phyloP scores from a whole-genome alignment of 2,888 invertebrate genomes.

The Balanococcus diminutus region DNA sequence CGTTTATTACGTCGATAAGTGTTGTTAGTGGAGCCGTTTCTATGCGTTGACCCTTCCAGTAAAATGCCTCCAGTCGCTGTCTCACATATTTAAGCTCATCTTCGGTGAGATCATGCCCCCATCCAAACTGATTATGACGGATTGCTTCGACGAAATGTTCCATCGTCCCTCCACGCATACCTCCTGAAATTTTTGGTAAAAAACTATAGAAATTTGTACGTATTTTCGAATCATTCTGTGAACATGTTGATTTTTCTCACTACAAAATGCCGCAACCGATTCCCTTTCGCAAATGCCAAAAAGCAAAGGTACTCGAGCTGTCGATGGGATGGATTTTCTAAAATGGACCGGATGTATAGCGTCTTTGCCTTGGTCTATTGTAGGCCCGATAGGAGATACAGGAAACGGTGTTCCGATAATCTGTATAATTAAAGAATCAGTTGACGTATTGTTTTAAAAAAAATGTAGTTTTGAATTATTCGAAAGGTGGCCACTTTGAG shows the following conservation, averaged over 20 bases:
- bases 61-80: neutral
- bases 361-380: neutral
- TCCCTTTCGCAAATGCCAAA: slow-evolving; percentile 14
- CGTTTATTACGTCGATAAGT: neutral
- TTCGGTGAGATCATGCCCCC: neutral
- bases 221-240: too few species aligned
- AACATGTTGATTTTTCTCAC: neutral
- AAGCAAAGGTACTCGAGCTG: neutral
- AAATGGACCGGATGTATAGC: neutral
- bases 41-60: neutral
- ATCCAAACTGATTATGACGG: neutral
- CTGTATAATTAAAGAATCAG: neutral
- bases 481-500: too few species aligned
- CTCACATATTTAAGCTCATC: neutral
- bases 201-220: neutral
- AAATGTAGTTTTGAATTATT: too few species aligned
- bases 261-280: neutral
- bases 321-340: neutral
- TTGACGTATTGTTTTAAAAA: neutral
- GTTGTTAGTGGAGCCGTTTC: neutral
- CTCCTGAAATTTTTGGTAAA: neutral
- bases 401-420: neutral
- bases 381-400: neutral
- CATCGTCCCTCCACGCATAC: neutral
- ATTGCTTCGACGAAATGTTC: neutral